Evolutionary conservation across 2,797 vertebrate genomes (phyloP), one percentile per base, ranked within the genome.

Genomic region (Sarcophilus harrisii): DNA sequence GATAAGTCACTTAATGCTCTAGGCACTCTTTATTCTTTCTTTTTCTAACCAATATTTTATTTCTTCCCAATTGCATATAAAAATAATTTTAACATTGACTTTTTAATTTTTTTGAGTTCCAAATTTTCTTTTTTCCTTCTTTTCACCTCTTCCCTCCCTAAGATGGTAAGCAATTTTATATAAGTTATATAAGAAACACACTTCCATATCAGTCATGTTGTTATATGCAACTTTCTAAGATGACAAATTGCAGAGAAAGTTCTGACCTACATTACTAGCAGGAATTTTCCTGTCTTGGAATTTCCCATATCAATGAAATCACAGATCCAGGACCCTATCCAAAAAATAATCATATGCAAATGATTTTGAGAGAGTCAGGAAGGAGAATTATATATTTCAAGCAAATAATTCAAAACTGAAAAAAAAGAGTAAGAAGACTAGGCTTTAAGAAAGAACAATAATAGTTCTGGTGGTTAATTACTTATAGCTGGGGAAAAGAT

Each of bases 331-430:
- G 16, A 81, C 18, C n/a, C 38, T 38, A 32, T 16, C n/a, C 18
- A 38, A 6, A 2, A 81, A 55, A 49, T 49, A 49, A 49, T 5
- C 10, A 90, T 38, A 54, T 30, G 55, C 66, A 94, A 94, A 92
- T 49, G 91, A 14, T 93, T 95, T 92, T 54, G 91, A n/a, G 24
- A 93, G 38, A 24, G 92, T 12, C 54, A 94, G 38, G 90, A 38
- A 93, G 95, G 38, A 96, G 27, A 21, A 95, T 12, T 60, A 27
- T 87, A 94, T 55, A 16, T 91, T 96, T 95, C 73, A 96, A 95
- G 93, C 90, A 38, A 45, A 38, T 81, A 59, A 66, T 93, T 5
- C 95, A 27, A 93, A 96, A 59, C 66, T 32, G 91, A 96, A 92
- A 45, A 52, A 93, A 97, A 49, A 49, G 4, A 49, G 92, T 95